Evolutionary conservation across 2,888 invertebrate species (phyloP).

Genomic region (Stenichneumon culpator): DNA sequence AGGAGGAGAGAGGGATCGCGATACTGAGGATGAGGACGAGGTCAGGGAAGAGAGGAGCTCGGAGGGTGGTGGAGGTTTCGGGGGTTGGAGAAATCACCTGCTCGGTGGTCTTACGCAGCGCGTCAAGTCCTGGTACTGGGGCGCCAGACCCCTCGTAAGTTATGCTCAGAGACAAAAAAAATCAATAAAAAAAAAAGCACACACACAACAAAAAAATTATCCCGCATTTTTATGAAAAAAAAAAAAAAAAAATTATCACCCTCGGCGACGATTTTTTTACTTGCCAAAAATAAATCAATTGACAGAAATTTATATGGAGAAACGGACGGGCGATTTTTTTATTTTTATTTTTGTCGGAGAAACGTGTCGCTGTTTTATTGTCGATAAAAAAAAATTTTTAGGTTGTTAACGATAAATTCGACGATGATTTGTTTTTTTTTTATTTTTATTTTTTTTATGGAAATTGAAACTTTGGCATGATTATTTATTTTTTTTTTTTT

Average conservation of each 20-base stretch:
- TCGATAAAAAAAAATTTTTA: slow-evolving; percentile 6
- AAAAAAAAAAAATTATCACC: slow-evolving; percentile 22
- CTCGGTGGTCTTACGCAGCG: slow-evolving; percentile 98
- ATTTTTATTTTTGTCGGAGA: too few species aligned
- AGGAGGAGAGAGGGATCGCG: slow-evolving; percentile 82
- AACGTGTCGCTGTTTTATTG: too few species aligned
- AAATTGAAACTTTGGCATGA: slow-evolving; percentile 6
- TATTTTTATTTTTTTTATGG: background rate
- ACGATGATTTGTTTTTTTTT: slow-evolving; percentile 23
- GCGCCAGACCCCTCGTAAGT: slow-evolving; percentile 97
- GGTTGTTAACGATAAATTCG: too few species aligned
- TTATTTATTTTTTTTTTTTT: background rate
- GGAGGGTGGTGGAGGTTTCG: slow-evolving; percentile 86
- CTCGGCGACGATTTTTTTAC: background rate
- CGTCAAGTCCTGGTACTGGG: slow-evolving; percentile 99
- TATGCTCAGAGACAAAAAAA: slow-evolving; percentile 77
- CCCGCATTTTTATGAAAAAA: slow-evolving; percentile 27
- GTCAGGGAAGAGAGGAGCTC: slow-evolving; percentile 84
- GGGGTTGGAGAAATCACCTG: slow-evolving; percentile 95
- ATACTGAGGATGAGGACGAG: slow-evolving; percentile 83
- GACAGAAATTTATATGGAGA: too few species aligned
- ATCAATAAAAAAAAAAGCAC: background rate
- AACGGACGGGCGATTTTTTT: too few species aligned
- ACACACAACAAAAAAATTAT: slow-evolving; percentile 17
- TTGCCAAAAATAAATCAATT: too few species aligned